Conservation (phyloP, 2,797 vertebrate genomes). For the Eleutherodactylus coqui region DNA sequence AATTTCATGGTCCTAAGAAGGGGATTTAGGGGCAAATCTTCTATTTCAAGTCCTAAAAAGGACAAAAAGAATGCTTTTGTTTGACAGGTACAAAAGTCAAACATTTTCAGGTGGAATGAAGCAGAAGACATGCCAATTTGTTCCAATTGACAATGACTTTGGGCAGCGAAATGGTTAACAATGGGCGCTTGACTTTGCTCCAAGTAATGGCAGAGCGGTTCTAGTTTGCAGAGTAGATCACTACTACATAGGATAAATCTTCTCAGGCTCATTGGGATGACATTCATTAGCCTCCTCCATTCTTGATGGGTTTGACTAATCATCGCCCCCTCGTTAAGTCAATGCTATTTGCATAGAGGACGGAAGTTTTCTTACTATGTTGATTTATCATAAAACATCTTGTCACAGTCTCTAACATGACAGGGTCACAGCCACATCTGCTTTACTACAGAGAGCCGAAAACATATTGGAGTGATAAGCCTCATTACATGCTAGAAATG, state of each 20-base stretch:
- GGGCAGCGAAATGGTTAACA: neutral
- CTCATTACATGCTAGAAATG: slow-evolving; percentile 32
- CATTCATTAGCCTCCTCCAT: neutral
- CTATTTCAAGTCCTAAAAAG: no score
- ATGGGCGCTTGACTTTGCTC: neutral
- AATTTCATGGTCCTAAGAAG: no score
- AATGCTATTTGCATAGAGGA: slow-evolving; percentile 13
- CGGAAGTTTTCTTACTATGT: neutral
- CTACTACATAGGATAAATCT: neutral
- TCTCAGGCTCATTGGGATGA: neutral
- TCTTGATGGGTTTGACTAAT: slow-evolving; percentile 37
- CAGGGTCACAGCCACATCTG: slow-evolving; percentile 49
- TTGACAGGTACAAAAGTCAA: no score
- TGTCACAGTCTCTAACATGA: slow-evolving; percentile 12
- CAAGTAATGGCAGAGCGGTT: neutral
- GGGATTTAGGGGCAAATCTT: no score
- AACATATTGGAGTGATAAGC: slow-evolving; percentile 40
- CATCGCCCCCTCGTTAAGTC: neutral
- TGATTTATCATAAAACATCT: slow-evolving; percentile 36
- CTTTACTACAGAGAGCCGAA: slow-evolving; percentile 23
- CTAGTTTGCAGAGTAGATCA: neutral
- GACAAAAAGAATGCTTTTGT: no score
- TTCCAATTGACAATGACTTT: no score
- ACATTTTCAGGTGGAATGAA: neutral
- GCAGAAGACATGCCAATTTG: no score